phyloP scores from a whole-genome alignment of 1,140 invertebrate species.

The Bombus affinis region DNA sequence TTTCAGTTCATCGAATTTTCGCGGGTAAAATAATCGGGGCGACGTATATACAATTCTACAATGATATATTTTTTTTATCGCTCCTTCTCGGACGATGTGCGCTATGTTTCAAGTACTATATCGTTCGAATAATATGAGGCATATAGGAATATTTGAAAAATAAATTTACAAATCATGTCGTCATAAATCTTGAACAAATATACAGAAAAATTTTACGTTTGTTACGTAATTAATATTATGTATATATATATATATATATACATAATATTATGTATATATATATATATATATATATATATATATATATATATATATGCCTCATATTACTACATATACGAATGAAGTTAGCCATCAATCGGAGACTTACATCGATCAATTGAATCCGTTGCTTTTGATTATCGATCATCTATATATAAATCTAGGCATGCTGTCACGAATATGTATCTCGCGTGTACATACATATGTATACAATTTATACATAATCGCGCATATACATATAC shows the following conservation, averaged over 20 bases:
- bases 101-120: constrained; percentile 12
- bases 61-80: constrained; percentile 48
- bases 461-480: constrained; percentile 31
- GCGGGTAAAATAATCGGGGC: constrained; percentile 36
- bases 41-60: constrained; percentile 68
- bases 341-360: not conserved
- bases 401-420: constrained; percentile 18
- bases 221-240: not conserved
- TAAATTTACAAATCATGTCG: not conserved
- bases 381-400: constrained; percentile 41
- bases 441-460: not conserved
- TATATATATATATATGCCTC: constrained; percentile 7
- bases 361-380: constrained; percentile 24
- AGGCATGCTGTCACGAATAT: constrained; percentile 7
- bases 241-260: no score
- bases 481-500: not conserved
- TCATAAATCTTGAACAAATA: not conserved
- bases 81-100: constrained; percentile 21
- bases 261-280: no score
- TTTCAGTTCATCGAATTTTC: constrained; percentile 37
- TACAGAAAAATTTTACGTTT: not conserved
- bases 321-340: constrained; percentile 6
- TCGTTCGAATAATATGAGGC: constrained; percentile 49
- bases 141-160: not conserved
- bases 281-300: no score